Base-by-base conservation (phyloP, 1,140 invertebrate species). In the Aphis gossypii region DNA sequence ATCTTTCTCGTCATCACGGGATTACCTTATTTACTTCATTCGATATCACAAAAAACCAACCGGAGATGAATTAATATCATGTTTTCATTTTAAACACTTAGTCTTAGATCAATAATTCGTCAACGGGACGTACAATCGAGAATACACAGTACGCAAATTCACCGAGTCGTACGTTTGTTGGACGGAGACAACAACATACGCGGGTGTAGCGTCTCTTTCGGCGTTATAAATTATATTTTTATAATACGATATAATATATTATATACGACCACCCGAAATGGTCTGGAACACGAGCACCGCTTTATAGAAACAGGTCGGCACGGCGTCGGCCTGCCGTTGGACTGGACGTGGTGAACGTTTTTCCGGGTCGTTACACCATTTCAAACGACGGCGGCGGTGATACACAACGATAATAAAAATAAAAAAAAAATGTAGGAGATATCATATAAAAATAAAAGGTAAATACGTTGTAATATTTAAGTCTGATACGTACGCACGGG, bases 351-450 rank as follows among this genome's bases (percentile, higher is more conserved):
- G 41, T 44, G 83, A 25, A 84, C 83, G 38, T 84, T 84, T 84
- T 84, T 84, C 83, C 83, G 38, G 83, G 83, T 84, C 83, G 41
- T 44, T 84, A 84, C 23, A 44, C 83, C 41, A 84, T 84, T 76
- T 76, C 60, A 76, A 76, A n/a, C 60, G 60, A 5, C n/a, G 60
- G n/a, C 30, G 56, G 25, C 56, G 25, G 60, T 20, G 30, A 30
- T 30, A n/a, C 41, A 21, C 7, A 35, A 83, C 21, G 8, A 38
- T 76, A 76, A 82, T 41, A 82, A 82, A 35, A 76, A 35, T 35
- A 41, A 9, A 83, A 11, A 83, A 11, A 41, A 83, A 83, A 21
- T 20, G 35, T 7, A 82, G 21, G 82, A 83, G 76, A 35, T 41
- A 41, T 41, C 38, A 41, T 41, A 7, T 6, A 86, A 86, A 23